Evolutionary conservation across 2,113 vertebrate genomes (phyloP).

Genomic region (Vidua macroura): DNA sequence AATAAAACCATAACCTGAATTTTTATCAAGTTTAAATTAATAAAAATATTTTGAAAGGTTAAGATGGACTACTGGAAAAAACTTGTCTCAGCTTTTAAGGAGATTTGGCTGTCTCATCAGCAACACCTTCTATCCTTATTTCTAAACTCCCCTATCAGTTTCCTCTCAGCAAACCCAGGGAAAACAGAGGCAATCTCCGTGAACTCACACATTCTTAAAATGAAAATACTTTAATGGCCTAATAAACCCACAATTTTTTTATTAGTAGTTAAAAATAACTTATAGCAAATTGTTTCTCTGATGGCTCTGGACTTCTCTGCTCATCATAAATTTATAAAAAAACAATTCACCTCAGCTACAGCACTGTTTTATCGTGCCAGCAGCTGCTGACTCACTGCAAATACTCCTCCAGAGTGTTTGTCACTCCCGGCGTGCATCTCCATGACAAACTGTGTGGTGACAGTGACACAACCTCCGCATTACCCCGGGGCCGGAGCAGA

Average conservation of each 20-base stretch:
- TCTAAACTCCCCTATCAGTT: not conserved
- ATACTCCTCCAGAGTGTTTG: not conserved
- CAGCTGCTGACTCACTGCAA: not conserved
- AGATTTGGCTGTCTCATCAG: not conserved
- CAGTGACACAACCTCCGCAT: not conserved
- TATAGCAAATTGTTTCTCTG: not conserved
- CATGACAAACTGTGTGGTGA: not conserved
- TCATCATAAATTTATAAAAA: not conserved
- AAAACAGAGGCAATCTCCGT: not conserved
- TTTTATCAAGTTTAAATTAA: not conserved
- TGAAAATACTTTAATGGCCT: not conserved
- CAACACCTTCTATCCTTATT: not conserved
- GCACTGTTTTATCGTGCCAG: not conserved
- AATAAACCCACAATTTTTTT: not conserved
- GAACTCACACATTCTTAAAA: not conserved
- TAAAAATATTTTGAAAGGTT: not conserved
- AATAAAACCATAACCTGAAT: not conserved
- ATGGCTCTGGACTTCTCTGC: not conserved
- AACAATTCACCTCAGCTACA: not conserved
- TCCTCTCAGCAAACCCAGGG: not conserved
- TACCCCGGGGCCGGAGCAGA: not conserved
- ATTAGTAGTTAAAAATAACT: not conserved
- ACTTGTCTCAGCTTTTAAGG: not conserved
- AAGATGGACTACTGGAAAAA: not conserved
- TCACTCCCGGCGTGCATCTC: not conserved